These are phyloP conservation scores for Agrypnia vestita DNA, from an alignment of 1,140 invertebrate genomes.

Conservation along the genomic window DNA sequence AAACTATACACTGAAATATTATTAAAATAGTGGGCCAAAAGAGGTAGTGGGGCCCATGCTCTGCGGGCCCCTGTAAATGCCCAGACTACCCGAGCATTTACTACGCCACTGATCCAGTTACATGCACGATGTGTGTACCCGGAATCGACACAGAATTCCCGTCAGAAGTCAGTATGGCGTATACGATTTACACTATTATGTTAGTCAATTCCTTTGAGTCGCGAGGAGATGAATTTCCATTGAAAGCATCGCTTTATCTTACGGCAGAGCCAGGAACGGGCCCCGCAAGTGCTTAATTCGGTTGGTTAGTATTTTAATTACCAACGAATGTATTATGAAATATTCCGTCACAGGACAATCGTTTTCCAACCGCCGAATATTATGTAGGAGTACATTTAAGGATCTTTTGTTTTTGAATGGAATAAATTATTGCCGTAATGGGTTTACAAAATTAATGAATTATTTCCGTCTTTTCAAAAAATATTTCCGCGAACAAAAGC, in stretches of 20 bases:
- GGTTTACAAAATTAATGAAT: slow-evolving; percentile 26
- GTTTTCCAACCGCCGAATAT: slow-evolving; percentile 20
- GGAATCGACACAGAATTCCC: no score
- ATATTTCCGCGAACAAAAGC: slow-evolving; percentile 25
- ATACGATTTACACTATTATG: slow-evolving; percentile 1
- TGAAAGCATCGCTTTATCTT: slow-evolving; percentile 24
- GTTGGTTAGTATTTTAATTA: slow-evolving; percentile 40
- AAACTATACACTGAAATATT: no score
- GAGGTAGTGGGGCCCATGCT: no score
- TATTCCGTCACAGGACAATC: slow-evolving; percentile 39
- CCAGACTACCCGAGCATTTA: no score
- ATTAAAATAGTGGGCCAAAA: no score
- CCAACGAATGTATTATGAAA: slow-evolving; percentile 5
- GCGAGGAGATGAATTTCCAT: slow-evolving; percentile 11
- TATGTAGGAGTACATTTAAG: not conserved
- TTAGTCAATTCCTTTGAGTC: slow-evolving; percentile 8
- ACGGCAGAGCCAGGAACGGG: not conserved
- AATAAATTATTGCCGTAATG: slow-evolving; percentile 41
- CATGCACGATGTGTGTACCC: no score
- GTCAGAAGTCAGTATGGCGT: not conserved
- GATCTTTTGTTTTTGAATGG: slow-evolving; percentile 25
- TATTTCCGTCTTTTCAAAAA: slow-evolving; percentile 37
- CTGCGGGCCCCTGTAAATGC: no score
- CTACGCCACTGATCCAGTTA: no score
- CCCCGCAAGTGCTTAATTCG: slow-evolving; percentile 27